phyloP scores from a whole-genome alignment of 2,888 invertebrate genomes.

The Cheilosia vernalis region DNA sequence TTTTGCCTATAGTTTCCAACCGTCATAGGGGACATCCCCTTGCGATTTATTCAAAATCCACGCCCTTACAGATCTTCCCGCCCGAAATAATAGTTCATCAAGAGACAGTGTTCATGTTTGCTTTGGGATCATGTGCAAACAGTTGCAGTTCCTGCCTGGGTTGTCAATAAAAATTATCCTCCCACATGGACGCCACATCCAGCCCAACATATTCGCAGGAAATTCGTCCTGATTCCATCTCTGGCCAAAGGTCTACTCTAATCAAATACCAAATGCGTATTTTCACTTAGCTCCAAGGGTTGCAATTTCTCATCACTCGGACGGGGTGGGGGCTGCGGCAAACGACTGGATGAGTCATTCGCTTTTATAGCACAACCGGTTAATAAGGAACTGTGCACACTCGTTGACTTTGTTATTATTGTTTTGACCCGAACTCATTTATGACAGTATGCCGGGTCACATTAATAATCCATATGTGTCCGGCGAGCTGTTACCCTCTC shows the following conservation, averaged over 20 bases:
- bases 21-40: neutral
- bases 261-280: slow-evolving; percentile 43
- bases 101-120: slow-evolving; percentile 44
- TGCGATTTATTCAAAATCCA: neutral
- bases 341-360: slow-evolving; percentile 53
- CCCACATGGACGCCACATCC: slow-evolving; percentile 15
- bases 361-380: slow-evolving; percentile 56
- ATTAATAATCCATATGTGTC: slow-evolving; percentile 48
- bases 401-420: slow-evolving; percentile 56
- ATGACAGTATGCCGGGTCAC: neutral
- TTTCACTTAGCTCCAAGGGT: slow-evolving; percentile 53
- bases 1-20: slow-evolving; percentile 26
- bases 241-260: slow-evolving; percentile 49
- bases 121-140: slow-evolving; percentile 62
- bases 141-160: slow-evolving; percentile 51
- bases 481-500: slow-evolving; percentile 4
- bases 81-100: slow-evolving; percentile 45
- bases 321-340: no score
- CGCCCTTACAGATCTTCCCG: neutral
- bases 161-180: slow-evolving; percentile 36
- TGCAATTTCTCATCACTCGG: slow-evolving; percentile 16
- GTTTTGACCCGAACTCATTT: slow-evolving; percentile 30
- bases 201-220: slow-evolving; percentile 5
- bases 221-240: slow-evolving; percentile 9
- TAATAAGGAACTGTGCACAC: slow-evolving; percentile 52